phyloP scores from a whole-genome alignment of 2,113 vertebrate species.

The Lamprologus tigripictilis region DNA sequence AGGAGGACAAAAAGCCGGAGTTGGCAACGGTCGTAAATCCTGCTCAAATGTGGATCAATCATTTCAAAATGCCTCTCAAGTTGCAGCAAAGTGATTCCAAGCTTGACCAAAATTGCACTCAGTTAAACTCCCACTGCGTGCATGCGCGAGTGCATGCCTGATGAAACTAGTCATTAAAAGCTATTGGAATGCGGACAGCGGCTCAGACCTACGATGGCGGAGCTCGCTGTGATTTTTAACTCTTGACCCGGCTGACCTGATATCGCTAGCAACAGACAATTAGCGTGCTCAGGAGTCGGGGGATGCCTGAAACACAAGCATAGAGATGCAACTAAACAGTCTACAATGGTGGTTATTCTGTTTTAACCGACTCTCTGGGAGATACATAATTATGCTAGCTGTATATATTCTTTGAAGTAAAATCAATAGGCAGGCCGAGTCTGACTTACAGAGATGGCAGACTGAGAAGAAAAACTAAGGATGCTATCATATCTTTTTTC shows the following conservation, averaged over 20 bases:
- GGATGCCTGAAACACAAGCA: background rate
- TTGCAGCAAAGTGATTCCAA: background rate
- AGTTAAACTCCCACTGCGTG: background rate
- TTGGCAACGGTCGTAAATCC: background rate
- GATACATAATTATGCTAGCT: background rate
- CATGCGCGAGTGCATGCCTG: background rate
- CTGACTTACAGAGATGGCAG: background rate
- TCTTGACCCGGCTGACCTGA: background rate
- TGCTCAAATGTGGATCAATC: background rate
- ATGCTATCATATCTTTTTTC: background rate
- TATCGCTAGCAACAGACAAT: background rate
- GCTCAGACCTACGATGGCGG: background rate
- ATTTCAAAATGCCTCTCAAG: background rate
- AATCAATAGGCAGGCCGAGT: conserved; percentile 1
- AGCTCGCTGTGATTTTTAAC: background rate
- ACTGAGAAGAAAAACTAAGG: background rate
- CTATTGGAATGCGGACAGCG: conserved; percentile 2
- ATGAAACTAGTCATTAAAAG: conserved; percentile 1
- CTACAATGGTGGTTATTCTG: background rate
- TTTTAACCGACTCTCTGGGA: background rate
- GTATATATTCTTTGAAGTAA: background rate
- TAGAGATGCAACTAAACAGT: background rate
- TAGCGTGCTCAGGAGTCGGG: background rate
- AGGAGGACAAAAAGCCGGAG: background rate
- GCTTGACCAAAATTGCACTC: background rate